Evolutionary conservation across 1,140 invertebrate species (phyloP).

Genomic region (Druon quercuslanigerum): DNA sequence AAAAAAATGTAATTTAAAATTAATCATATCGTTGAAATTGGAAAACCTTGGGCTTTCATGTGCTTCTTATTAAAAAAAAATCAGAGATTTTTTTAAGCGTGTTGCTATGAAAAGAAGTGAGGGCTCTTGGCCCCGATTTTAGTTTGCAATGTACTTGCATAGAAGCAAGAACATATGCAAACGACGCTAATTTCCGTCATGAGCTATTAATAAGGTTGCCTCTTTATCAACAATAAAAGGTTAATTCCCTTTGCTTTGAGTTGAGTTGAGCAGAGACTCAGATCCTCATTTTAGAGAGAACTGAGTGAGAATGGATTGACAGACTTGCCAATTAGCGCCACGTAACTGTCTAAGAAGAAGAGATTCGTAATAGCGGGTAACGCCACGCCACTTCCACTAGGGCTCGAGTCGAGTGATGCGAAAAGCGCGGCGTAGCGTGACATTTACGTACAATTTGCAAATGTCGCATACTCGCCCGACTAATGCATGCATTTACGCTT

Average conservation of each 20-base stretch:
- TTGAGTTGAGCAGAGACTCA: background rate
- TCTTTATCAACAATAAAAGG: background rate
- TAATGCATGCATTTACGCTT: conserved; percentile 13
- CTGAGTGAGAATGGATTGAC: conserved; percentile 1
- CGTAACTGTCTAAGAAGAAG: background rate
- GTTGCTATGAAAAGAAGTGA: no score
- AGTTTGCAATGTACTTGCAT: no score
- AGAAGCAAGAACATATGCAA: no score
- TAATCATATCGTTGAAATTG: no score
- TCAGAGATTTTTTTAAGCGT: no score
- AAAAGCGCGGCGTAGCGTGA: background rate
- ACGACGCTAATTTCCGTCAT: no score
- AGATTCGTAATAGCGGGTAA: conserved; percentile 5
- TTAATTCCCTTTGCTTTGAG: background rate
- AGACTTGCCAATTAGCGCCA: conserved; percentile 12
- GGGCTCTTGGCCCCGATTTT: no score
- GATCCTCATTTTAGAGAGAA: background rate
- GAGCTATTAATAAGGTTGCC: no score
- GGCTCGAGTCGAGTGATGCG: background rate
- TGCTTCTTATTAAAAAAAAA: no score
- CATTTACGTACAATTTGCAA: background rate
- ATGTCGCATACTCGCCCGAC: background rate
- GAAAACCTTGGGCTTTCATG: no score
- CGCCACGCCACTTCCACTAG: background rate
- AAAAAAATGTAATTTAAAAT: no score